A percentile compares a stretch with the other conserved stretches of the same genome.
Evolutionary conservation across 2,888 invertebrate genomes (phyloP).

Genomic region (Adelphocoris suturalis): DNA sequence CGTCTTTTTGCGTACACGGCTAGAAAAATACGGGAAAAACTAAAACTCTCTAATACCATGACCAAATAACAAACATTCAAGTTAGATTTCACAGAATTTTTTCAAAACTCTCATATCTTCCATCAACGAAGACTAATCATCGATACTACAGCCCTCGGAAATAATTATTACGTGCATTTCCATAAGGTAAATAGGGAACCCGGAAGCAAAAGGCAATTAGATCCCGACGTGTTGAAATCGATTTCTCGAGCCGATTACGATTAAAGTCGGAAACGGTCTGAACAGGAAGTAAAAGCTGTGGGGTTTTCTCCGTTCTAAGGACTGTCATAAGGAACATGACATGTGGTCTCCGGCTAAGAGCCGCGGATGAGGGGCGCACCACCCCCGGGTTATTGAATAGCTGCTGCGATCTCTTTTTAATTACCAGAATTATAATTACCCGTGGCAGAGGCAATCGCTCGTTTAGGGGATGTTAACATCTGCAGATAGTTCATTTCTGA

Average conservation of each 20-base stretch:
- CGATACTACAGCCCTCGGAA: too few relatives aligned
- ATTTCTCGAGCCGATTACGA: slow-evolving; percentile 7
- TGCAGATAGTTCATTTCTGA: background rate
- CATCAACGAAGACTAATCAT: too few relatives aligned
- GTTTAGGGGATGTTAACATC: background rate
- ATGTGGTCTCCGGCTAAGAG: background rate
- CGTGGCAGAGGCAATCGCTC: background rate
- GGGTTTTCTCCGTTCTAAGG: background rate
- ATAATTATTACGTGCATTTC: too few relatives aligned
- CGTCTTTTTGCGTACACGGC: too few relatives aligned
- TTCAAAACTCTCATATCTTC: too few relatives aligned
- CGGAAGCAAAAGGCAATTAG: background rate
- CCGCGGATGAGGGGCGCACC: background rate
- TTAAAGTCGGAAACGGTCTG: slow-evolving; percentile 27
- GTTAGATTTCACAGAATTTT: too few relatives aligned
- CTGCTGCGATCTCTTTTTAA: background rate
- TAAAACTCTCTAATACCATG: too few relatives aligned
- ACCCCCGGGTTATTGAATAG: background rate
- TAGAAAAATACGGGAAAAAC: too few relatives aligned
- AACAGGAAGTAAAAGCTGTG: slow-evolving; percentile 4
- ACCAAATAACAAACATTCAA: too few relatives aligned
- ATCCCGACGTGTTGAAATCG: background rate
- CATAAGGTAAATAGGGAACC: background rate
- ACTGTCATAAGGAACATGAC: background rate
- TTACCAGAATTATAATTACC: background rate